A percentile compares a stretch with the other conserved stretches of the same genome.
These are phyloP conservation scores for Triops cancriformis DNA, from an alignment of 1,140 invertebrate genomes.

Conservation along the genomic window DNA sequence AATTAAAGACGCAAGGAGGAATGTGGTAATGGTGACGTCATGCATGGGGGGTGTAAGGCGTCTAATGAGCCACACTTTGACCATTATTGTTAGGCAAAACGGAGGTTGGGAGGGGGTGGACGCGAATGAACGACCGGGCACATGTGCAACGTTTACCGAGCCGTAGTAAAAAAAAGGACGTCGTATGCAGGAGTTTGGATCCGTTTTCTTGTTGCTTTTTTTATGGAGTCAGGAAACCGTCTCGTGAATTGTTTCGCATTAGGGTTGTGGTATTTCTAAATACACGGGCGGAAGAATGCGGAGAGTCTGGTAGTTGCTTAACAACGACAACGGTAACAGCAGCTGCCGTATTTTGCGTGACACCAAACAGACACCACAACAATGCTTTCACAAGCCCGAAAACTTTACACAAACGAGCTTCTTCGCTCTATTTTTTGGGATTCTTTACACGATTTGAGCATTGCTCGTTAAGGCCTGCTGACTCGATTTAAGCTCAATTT, in stretches of 20 bases:
- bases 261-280: not conserved
- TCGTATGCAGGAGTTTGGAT: not conserved
- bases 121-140: not conserved
- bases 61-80: not conserved
- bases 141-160: not conserved
- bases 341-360: slow-evolving; percentile 1
- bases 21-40: not conserved
- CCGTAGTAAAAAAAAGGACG: not conserved
- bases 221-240: slow-evolving; percentile 9
- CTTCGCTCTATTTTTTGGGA: no score
- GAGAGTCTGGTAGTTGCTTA: not conserved
- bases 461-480: no score
- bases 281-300: not conserved
- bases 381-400: not conserved
- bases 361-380: slow-evolving; percentile 12
- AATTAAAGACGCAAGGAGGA: no score
- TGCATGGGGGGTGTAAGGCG: not conserved
- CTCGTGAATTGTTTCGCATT: slow-evolving; percentile 6
- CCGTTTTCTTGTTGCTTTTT: not conserved
- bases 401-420: no score
- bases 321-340: not conserved
- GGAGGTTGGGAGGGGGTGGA: not conserved
- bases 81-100: not conserved
- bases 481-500: no score
- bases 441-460: no score